Percentiles rank a stretch among this genome's conserved stretches.
Evolutionary conservation across 2,797 vertebrate species (phyloP).

Genomic region (Platyrinchus mystaceus): DNA sequence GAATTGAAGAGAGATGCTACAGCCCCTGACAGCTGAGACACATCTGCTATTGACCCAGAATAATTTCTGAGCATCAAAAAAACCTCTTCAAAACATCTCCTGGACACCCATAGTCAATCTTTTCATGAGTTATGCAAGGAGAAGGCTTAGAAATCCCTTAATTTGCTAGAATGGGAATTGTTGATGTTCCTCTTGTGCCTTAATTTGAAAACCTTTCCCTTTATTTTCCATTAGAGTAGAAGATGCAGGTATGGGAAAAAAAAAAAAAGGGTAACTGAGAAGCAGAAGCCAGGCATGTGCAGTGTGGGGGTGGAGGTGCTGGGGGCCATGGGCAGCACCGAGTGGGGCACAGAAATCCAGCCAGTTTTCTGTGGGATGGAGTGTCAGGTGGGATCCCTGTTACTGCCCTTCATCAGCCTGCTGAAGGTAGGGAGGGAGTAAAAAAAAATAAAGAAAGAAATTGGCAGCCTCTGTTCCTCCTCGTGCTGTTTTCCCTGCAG

Average conservation of each 20-base stretch:
- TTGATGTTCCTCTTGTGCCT: background rate
- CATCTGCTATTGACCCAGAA: background rate
- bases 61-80: background rate
- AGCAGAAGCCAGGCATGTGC: background rate
- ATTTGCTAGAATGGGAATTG: background rate
- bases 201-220: background rate
- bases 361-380: background rate
- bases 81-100: background rate
- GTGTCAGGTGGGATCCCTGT: rapidly evolving
- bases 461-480: background rate
- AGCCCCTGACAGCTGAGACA: background rate
- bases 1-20: background rate
- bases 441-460: background rate
- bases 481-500: background rate
- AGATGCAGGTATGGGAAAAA: background rate
- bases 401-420: background rate
- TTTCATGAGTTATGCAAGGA: background rate
- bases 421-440: background rate
- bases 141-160: background rate
- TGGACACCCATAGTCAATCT: background rate
- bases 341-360: background rate
- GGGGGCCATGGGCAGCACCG: background rate
- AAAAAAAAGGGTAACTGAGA: background rate
- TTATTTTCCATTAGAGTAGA: background rate
- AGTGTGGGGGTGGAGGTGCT: background rate